Percentiles rank a stretch among this genome's conserved stretches.
phyloP scores from a whole-genome alignment of 2,797 vertebrate species.

The Acipenser ruthenus region DNA sequence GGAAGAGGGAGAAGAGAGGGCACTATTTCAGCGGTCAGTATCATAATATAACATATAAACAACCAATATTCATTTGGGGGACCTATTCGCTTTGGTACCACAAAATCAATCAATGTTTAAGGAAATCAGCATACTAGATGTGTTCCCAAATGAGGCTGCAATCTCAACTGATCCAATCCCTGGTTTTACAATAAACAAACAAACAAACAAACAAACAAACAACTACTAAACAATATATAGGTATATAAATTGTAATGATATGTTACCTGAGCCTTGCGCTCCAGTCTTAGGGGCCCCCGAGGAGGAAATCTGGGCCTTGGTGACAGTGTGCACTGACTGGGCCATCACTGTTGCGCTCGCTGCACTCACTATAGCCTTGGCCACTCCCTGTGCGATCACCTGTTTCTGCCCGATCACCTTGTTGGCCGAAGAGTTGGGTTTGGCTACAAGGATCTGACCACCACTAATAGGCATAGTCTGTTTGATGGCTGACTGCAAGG shows the following conservation, averaged over 20 bases:
- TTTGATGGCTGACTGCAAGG: slow-evolving; percentile 84
- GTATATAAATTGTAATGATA: slow-evolving; percentile 2
- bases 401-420: slow-evolving; percentile 89
- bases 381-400: slow-evolving; percentile 91
- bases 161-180: too few relatives aligned
- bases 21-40: too few relatives aligned
- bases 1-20: too few relatives aligned
- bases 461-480: slow-evolving; percentile 88
- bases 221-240: neutral
- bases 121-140: too few relatives aligned
- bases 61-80: too few relatives aligned
- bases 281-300: slow-evolving; percentile 74
- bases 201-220: slow-evolving; percentile 3
- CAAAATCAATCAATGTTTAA: too few relatives aligned
- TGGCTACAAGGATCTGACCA: slow-evolving; percentile 91
- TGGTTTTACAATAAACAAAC: neutral
- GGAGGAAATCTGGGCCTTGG: slow-evolving; percentile 72
- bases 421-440: slow-evolving; percentile 74
- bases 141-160: too few relatives aligned
- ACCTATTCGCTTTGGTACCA: too few relatives aligned
- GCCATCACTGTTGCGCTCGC: slow-evolving; percentile 68
- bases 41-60: too few relatives aligned
- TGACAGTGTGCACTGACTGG: slow-evolving; percentile 70
- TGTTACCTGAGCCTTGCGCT: slow-evolving; percentile 70
- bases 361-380: slow-evolving; percentile 90